These are phyloP conservation scores for Phengaris arion DNA, from an alignment of 2,888 invertebrate genomes.

Conservation along the genomic window DNA sequence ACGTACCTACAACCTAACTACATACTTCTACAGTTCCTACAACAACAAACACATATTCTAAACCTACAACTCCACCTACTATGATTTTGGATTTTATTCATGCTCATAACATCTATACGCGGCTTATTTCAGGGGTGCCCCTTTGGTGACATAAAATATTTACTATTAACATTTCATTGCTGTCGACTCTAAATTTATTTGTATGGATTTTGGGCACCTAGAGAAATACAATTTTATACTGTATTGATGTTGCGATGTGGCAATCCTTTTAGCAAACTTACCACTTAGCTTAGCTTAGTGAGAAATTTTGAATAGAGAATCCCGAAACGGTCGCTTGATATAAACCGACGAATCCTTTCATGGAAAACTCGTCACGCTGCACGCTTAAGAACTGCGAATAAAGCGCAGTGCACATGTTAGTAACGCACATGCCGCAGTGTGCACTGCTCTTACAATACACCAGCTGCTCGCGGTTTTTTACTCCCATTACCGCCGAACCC, in stretches of 20 bases:
- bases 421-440: slow-evolving; percentile 8
- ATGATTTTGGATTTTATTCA: no score
- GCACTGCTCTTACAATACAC: slow-evolving; percentile 12
- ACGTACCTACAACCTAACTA: no score
- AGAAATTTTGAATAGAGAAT: background rate
- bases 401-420: slow-evolving; percentile 5
- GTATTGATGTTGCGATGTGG: background rate
- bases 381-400: background rate
- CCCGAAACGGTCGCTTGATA: background rate
- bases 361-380: background rate
- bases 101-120: no score
- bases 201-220: no score
- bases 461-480: slow-evolving; percentile 24
- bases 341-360: background rate
- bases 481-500: background rate
- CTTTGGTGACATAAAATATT: no score
- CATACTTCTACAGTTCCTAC: no score
- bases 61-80: no score
- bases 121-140: no score
- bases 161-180: no score
- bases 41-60: no score
- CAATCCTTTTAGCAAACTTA: background rate
- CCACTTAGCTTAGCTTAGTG: background rate
- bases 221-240: no score
- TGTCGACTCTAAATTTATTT: no score